These are phyloP conservation scores for Petrocephalus zakoni DNA, from an alignment of 2,113 vertebrate genomes.

Conservation along the genomic window DNA sequence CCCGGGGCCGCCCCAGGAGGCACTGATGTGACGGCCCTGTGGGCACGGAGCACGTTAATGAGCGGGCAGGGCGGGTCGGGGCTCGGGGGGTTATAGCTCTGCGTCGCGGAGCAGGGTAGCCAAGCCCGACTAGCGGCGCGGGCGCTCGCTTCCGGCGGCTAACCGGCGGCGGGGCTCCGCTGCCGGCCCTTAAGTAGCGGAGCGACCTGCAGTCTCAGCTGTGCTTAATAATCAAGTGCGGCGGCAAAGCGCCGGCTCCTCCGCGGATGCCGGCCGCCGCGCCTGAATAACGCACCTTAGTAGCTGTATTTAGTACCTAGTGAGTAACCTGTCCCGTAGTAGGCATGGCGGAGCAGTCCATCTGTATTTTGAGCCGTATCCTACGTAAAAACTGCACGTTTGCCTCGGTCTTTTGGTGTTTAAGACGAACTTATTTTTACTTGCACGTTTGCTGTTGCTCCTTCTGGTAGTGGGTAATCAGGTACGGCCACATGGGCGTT, in stretches of 20 bases:
- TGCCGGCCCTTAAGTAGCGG: background rate
- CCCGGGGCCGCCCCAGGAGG: background rate
- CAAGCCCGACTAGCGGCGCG: background rate
- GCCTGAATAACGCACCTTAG: background rate
- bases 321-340: background rate
- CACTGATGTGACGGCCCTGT: background rate
- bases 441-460: background rate
- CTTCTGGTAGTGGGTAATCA: background rate
- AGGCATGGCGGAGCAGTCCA: background rate
- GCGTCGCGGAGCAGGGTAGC: background rate
- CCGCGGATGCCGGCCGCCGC: background rate
- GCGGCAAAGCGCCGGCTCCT: background rate
- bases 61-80: background rate
- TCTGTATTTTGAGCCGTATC: background rate
- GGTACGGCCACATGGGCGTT: background rate
- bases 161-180: background rate
- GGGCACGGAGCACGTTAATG: background rate
- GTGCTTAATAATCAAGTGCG: background rate
- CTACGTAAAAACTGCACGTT: background rate
- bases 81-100: background rate
- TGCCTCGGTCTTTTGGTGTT: background rate
- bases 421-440: background rate
- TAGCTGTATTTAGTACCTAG: background rate
- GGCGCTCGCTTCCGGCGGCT: background rate
- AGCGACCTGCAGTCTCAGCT: background rate